Base-by-base conservation (phyloP, 2,797 vertebrate species). In the Bradypus variegatus region DNA sequence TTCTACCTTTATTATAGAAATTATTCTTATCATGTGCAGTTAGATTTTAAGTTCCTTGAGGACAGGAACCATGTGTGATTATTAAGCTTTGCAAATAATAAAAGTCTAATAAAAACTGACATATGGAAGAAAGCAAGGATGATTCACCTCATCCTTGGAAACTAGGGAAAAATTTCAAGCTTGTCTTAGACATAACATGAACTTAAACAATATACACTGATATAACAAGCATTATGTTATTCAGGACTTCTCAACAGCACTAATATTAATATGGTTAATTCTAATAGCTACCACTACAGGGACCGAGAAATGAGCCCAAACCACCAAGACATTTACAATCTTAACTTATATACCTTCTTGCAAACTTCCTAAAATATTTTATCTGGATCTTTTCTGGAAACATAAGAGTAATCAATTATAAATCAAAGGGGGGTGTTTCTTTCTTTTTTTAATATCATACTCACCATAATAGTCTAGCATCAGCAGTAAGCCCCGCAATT, bases 401-500 rank as follows among this genome's bases (percentile, higher is more conserved):
- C 80, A 36, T 31, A 81, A 81, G 58, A 81, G 6, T 21, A 83
- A 75, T 83, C 16, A 89, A 62, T 72, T 88, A 73, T 23, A 12
- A 91, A 79, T 36, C 36, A 88, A 93, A 73, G 88, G 8, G 16
- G 60, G 14, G 84, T 95, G 86, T 94, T 96, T 88, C 91, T 91
- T 96, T 86, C 45, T 92, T 11, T 92, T 19, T 45, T 45, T 45
- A 50, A 94, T 58, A 69, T 93, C 58, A 96, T 91, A 97, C 97
- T 95, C 95, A 99, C 99, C 99, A 99, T 73, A 99, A 97, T 77
- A 99, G 98, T 86, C 99, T 97, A 93, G 99, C 99, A 92, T 99
- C 99, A 78, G 99, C 99, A 33, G 99, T 99, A 88, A 99, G 98
- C 86, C 99, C 99, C 72, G 99, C 99, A 90, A 99, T 99, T 93